Evolutionary conservation across 2,888 invertebrate genomes (phyloP).

Genomic region (Acanthococcus lagerstroemiae): DNA sequence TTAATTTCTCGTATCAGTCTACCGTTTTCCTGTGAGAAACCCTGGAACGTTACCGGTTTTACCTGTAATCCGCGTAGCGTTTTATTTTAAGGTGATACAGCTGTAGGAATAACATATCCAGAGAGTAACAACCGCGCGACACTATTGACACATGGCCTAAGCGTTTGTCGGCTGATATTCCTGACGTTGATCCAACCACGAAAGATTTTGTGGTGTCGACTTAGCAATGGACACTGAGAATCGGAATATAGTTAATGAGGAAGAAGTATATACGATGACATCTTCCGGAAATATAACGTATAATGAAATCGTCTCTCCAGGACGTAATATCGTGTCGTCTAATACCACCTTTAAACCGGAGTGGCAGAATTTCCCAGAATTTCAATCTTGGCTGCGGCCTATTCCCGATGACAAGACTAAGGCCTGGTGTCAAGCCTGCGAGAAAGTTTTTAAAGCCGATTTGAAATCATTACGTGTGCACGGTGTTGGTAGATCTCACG

Average conservation of each 20-base stretch:
- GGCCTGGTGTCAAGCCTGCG: slow-evolving; percentile 34
- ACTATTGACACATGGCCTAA: too few relatives aligned
- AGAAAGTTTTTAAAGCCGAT: slow-evolving; percentile 34
- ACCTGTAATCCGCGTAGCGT: too few relatives aligned
- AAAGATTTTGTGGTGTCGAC: too few relatives aligned
- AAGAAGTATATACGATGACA: slow-evolving; percentile 18
- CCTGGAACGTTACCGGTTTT: too few relatives aligned
- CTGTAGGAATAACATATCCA: too few relatives aligned
- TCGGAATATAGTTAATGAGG: slow-evolving; percentile 16
- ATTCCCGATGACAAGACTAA: slow-evolving; percentile 33
- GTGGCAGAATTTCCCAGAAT: slow-evolving; percentile 35
- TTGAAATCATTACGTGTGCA: slow-evolving; percentile 33
- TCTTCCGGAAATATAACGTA: slow-evolving; percentile 1
- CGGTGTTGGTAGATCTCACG: slow-evolving; percentile 33
- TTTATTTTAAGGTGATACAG: too few relatives aligned
- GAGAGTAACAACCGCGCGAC: too few relatives aligned
- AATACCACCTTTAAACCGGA: slow-evolving; percentile 28
- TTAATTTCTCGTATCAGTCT: too few relatives aligned
- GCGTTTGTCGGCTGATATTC: too few relatives aligned
- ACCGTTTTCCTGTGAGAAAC: too few relatives aligned
- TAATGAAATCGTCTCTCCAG: slow-evolving; percentile 12
- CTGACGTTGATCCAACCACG: too few relatives aligned
- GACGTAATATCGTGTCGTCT: neutral
- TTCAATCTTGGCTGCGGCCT: slow-evolving; percentile 34
- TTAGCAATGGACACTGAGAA: slow-evolving; percentile 28